Evolutionary conservation across 2,888 invertebrate genomes (phyloP), one percentile per base, ranked within the genome.

Genomic region (Acheta domesticus): DNA sequence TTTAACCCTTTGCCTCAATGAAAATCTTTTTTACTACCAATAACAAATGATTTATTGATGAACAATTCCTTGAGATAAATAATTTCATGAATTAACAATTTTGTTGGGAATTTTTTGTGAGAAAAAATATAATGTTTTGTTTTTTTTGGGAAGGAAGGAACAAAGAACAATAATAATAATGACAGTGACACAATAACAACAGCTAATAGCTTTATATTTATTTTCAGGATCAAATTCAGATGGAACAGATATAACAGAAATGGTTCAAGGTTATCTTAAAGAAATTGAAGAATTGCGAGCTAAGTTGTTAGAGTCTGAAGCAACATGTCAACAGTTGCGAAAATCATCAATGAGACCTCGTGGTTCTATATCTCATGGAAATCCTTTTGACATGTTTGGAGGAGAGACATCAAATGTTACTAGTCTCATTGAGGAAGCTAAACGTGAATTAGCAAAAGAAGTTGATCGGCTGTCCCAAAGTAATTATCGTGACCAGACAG

Each of bases 261-360:
- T 95, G 86, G 90, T 96, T 21, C 93, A 94, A 86, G 93, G 93
- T 1, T 98, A 98, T 86, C 89, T 97, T 78, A 92, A 92, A 84
- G 97, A 98, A 88, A 95, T 97, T 84, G 97, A 98, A 87, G 95
- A 96, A 83, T 87, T 98, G 14, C 90, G 95, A 84, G 94, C 96
- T 0, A 95, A 96, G 85, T 87, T 98, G 79, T 91, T 96, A 85
- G 98, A 98, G 87, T 93, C 96, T 0, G 96, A 95, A 85, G 91
- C 92, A 79, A 91, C 92, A 85, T 93, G 93, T 85, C 92, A 94
- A 83, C 92, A 93, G 83, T 85, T 95, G 49, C 90, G 93, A 77
- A 92, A 91, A 48, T 50, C 75, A 50, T 79, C 79, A 50, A 77
- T 62, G 80, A 62, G 74, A 80, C 62, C 50, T 5, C 74, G 76